Conservation (phyloP, 2,113 vertebrate species). For the Misgurnus anguillicaudatus region DNA sequence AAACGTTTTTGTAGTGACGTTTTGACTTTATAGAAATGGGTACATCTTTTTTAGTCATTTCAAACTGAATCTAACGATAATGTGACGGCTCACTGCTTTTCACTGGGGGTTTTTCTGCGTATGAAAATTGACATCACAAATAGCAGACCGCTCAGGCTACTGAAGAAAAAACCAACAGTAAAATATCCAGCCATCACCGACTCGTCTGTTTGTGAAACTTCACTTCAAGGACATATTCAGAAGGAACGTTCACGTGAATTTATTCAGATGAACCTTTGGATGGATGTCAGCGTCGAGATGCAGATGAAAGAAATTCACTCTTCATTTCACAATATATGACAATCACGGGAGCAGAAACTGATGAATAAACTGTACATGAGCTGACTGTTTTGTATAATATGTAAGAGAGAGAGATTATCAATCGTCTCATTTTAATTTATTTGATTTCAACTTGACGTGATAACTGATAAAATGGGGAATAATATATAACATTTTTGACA, state of each 20-base stretch:
- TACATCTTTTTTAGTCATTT: conserved; percentile 78
- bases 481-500: conserved; percentile 92
- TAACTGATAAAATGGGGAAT: conserved; percentile 79
- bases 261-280: not conserved
- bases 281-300: conserved; percentile 10
- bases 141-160: conserved; percentile 55
- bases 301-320: conserved; percentile 28
- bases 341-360: conserved; percentile 82
- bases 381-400: conserved; percentile 87
- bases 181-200: conserved; percentile 28
- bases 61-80: conserved; percentile 63
- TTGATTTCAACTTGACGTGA: conserved; percentile 89
- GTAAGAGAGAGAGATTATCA: conserved; percentile 73
- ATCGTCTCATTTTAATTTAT: conserved; percentile 77
- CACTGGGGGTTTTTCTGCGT: conserved; percentile 3
- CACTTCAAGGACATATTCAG: conserved; percentile 56
- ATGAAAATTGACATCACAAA: conserved; percentile 60
- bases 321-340: conserved; percentile 85
- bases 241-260: conserved; percentile 64
- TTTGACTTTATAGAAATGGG: conserved; percentile 48
- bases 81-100: conserved; percentile 32
- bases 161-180: conserved; percentile 48
- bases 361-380: conserved; percentile 55
- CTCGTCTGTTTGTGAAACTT: conserved; percentile 38
- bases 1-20: conserved; percentile 44